phyloP scores from a whole-genome alignment of 2,797 vertebrate genomes.

The Petrocephalus sullivani region DNA sequence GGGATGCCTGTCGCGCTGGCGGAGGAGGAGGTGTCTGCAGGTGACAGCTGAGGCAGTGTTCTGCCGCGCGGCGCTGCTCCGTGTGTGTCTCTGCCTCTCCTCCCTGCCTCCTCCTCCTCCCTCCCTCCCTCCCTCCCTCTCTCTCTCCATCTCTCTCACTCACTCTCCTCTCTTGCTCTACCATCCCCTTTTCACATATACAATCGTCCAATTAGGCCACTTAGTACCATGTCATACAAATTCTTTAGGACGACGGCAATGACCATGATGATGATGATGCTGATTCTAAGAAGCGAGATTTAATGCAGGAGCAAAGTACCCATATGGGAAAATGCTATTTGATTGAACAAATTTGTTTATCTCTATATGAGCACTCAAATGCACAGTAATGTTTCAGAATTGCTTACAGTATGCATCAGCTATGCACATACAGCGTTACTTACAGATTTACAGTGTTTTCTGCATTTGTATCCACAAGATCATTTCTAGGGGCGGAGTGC shows the following conservation, averaged over 20 bases:
- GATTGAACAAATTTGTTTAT: background rate
- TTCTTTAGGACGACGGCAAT: conserved; percentile 20
- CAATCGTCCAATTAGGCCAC: conserved; percentile 39
- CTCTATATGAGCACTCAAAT: background rate
- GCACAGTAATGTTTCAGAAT: background rate
- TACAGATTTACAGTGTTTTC: background rate
- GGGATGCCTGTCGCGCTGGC: conserved; percentile 29
- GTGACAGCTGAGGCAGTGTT: conserved; percentile 13
- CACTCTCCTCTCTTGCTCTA: background rate
- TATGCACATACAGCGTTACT: background rate
- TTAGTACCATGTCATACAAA: conserved; percentile 41
- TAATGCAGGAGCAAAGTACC: background rate
- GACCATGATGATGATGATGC: background rate
- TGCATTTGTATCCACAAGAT: background rate
- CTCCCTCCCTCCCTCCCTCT: background rate
- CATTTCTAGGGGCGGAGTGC: background rate
- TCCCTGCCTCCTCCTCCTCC: background rate
- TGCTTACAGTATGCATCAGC: too few relatives aligned
- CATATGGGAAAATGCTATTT: background rate
- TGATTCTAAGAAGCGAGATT: background rate
- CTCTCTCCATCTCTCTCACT: background rate
- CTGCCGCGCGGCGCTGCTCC: background rate
- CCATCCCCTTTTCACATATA: conserved; percentile 4
- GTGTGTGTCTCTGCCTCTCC: background rate
- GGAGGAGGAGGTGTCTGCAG: conserved; percentile 24